Base-by-base conservation (phyloP, 2,888 invertebrate genomes). In the Ectemnius lituratus region DNA sequence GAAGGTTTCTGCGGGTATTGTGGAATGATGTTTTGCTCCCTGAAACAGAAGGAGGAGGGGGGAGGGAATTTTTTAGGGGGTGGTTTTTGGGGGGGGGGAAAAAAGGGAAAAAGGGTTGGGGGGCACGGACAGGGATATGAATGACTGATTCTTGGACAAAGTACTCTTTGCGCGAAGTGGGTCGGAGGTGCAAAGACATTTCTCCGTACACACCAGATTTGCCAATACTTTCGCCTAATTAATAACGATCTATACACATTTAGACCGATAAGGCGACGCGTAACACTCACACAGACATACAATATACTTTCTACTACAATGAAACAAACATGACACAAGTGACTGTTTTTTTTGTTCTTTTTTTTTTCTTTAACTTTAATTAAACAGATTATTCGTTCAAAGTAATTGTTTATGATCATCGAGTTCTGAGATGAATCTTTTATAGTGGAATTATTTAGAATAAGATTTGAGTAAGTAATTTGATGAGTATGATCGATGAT, bases 171-270 rank as follows among this genome's bases (percentile, higher is more conserved):
- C 76, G 81, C 78, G 78, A 85, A 87, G 84, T 82, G 87, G 87
- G 87, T 87, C 87, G 87, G 85, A 87, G 87, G 87, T 82, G 80
- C 86, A 84, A 75, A 72, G 72, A 76, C 68, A 70, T 76, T 23
- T 69, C 71, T 74, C 75, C 73, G 67, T 75, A 62, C 56, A 60
- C 46, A 20, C 23, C 67, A 23, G 37, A 63, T 70, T 52, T 68
- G 71, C 64, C 75, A 63, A 52, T 23, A 56, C 20, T 73, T 45
- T 59, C 58, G 57, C 69, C 49, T 45, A 59, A 68, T 72, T 65
- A 66, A 62, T 62, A 57, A 69, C 62, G 67, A 71, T 28, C 58
- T 59, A 79, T 67, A 59, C 52, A 52, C 37, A 6, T 4, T 37
- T 37, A 37, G 37, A 75, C 56, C 57, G 63, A 76, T 73, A 73